Conservation (phyloP, 2,797 vertebrate species). For the Spheniscus humboldti region DNA sequence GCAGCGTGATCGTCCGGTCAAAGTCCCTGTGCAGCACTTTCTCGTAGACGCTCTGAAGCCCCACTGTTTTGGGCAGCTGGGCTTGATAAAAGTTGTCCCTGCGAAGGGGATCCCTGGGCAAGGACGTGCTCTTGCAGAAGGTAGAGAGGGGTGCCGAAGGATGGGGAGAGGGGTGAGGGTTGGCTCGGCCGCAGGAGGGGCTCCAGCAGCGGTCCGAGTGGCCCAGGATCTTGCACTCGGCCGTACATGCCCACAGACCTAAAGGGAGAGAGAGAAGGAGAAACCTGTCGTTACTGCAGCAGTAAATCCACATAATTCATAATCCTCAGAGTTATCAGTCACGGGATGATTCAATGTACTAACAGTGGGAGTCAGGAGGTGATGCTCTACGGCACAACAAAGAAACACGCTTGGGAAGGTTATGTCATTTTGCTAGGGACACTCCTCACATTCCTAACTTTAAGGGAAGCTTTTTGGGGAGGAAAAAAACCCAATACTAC, state of each 20-base stretch:
- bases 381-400: not conserved
- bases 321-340: not conserved
- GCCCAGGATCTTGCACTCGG: constrained; percentile 93
- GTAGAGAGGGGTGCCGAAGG: constrained; percentile 83
- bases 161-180: constrained; percentile 76
- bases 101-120: constrained; percentile 86
- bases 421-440: not conserved
- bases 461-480: not conserved
- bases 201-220: constrained; percentile 98
- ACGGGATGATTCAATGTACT: not conserved
- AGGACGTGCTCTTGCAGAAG: constrained; percentile 90
- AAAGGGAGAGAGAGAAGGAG: not conserved
- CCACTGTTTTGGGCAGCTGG: constrained; percentile 86
- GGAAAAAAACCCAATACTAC: not conserved
- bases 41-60: constrained; percentile 91
- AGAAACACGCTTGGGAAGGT: not conserved
- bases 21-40: constrained; percentile 91
- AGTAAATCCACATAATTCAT: not conserved
- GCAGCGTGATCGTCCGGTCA: constrained; percentile 85
- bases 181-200: constrained; percentile 86
- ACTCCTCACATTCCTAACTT: not conserved
- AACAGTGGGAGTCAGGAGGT: accelerated
- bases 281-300: not conserved
- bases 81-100: constrained; percentile 89
- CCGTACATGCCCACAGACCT: constrained; percentile 97